Percentiles rank a stretch among this genome's conserved stretches.
Evolutionary conservation across 2,797 vertebrate species (phyloP).

Genomic region (Pagetopsis macropterus): DNA sequence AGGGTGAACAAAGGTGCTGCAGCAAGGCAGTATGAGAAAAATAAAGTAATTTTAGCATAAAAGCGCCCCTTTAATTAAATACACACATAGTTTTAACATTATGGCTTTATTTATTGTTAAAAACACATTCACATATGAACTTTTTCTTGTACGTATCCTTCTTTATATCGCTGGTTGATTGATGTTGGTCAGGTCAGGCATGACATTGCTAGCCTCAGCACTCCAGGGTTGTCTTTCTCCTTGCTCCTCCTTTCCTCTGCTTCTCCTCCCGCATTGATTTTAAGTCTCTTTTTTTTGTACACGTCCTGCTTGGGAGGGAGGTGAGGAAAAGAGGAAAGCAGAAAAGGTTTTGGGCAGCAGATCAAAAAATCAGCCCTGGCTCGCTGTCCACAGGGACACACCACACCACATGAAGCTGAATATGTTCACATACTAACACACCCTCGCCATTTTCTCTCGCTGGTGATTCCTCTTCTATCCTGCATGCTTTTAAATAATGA

Average conservation of each 20-base stretch:
- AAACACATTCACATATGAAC: background rate
- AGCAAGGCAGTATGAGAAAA: too few species aligned
- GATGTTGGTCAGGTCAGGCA: conserved; percentile 36
- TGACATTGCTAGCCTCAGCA: conserved; percentile 59
- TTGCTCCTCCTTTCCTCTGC: conserved; percentile 34
- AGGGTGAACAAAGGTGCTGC: too few species aligned
- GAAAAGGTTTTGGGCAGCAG: conserved; percentile 24
- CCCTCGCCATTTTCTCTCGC: background rate
- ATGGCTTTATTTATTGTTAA: background rate
- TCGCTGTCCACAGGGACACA: conserved; percentile 1
- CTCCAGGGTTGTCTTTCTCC: conserved; percentile 32
- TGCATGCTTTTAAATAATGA: conserved; percentile 27
- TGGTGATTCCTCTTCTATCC: conserved; percentile 4
- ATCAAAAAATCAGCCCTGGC: conserved; percentile 19
- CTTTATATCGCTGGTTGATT: conserved; percentile 38
- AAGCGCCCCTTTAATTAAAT: too few species aligned
- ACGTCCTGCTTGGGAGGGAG: conserved; percentile 2
- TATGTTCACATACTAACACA: background rate
- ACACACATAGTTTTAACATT: too few species aligned
- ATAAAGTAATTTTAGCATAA: too few species aligned
- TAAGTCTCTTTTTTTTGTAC: conserved; percentile 26
- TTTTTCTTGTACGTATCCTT: background rate
- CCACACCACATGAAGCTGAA: conserved; percentile 10
- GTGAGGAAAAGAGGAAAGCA: background rate
- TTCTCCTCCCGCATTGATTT: conserved; percentile 41